These are phyloP conservation scores for Chouioia cunea DNA, from an alignment of 2,888 invertebrate species.

Conservation along the genomic window DNA sequence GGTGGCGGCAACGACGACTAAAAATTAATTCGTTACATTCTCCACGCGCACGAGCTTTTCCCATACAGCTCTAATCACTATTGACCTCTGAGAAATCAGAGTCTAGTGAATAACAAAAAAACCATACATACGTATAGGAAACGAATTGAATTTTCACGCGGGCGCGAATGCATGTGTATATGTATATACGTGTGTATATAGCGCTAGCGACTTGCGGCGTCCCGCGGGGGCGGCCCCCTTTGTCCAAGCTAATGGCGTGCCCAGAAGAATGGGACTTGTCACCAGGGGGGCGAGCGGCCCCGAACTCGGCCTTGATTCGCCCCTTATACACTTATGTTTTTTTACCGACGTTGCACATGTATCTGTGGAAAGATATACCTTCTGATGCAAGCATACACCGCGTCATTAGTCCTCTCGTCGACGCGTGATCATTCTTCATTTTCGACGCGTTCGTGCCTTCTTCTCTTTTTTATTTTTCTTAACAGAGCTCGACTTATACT, in stretches of 20 bases:
- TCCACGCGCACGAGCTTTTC: neutral
- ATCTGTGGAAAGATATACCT: too few species aligned
- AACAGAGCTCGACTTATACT: too few species aligned
- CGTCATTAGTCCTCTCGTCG: slow-evolving; percentile 66
- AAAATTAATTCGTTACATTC: slow-evolving; percentile 39
- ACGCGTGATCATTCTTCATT: slow-evolving; percentile 60
- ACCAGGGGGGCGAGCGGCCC: slow-evolving; percentile 64
- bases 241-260: slow-evolving; percentile 66
- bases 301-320: slow-evolving; percentile 59
- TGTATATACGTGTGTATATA: neutral
- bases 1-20: neutral
- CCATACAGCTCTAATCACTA: neutral
- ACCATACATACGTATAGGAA: slow-evolving; percentile 6
- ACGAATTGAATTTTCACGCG: slow-evolving; percentile 46
- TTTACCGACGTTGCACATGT: too few species aligned
- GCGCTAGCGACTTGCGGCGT: slow-evolving; percentile 54
- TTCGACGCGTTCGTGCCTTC: slow-evolving; percentile 44
- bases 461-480: neutral
- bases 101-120: slow-evolving; percentile 7
- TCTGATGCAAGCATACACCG: slow-evolving; percentile 20
- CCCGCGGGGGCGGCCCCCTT: slow-evolving; percentile 67
- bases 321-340: slow-evolving; percentile 11
- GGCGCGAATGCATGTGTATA: neutral
- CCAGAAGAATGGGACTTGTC: slow-evolving; percentile 68
- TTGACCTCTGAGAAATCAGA: neutral